These are phyloP conservation scores for Emys orbicularis DNA, from an alignment of 2,797 vertebrate species.

Conservation along the genomic window DNA sequence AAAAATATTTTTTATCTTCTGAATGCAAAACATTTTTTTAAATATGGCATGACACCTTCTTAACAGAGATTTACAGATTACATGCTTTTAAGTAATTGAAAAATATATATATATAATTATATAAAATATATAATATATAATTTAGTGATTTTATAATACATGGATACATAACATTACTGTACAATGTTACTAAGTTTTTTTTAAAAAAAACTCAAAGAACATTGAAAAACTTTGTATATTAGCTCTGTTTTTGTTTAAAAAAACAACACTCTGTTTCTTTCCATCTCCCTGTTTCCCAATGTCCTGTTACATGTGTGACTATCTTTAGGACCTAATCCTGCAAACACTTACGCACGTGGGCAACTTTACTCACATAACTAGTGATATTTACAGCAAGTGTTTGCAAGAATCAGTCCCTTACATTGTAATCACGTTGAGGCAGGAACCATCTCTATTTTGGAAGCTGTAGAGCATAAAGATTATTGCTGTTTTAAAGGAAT, in stretches of 20 bases:
- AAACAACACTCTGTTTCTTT: background rate
- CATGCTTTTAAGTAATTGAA: background rate
- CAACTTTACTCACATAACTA: background rate
- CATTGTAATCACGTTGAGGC: background rate
- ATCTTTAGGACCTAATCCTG: fast-evolving
- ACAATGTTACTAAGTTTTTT: background rate
- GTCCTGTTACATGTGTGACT: background rate
- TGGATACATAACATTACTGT: background rate
- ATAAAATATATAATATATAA: too few relatives aligned
- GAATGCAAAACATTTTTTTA: background rate
- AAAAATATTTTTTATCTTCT: background rate
- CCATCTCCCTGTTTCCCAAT: background rate
- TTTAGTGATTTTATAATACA: background rate
- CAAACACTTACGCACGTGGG: background rate
- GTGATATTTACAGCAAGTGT: fast-evolving
- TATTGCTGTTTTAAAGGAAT: background rate
- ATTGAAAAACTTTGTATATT: background rate
- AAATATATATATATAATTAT: too few relatives aligned
- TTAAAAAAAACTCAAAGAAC: background rate
- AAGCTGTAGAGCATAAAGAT: fast-evolving
- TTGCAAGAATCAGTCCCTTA: background rate
- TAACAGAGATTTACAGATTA: too few relatives aligned
- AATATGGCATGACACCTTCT: background rate
- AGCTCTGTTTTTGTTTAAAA: background rate
- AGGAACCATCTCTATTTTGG: background rate